A percentile compares a stretch with the other conserved stretches of the same genome.
Conservation (phyloP, 30 jellyfish, hydroid and myxozoan genomes). For the Turritopsis dohrnii region DNA sequence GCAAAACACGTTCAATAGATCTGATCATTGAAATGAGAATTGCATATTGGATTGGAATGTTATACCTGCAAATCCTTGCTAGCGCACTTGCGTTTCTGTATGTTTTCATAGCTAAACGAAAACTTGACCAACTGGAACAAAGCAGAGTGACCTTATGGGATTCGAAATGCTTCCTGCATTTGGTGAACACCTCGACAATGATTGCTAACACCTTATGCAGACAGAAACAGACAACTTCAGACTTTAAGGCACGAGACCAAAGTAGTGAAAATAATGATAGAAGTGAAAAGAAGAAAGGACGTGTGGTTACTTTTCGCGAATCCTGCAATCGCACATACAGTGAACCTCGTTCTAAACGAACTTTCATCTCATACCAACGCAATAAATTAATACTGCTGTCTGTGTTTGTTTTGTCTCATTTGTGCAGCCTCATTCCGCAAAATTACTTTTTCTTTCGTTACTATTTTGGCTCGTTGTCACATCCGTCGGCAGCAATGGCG, state of each 20-base stretch:
- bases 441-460: not conserved
- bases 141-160: not conserved
- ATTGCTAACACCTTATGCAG: not conserved
- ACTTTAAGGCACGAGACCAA: too few species aligned
- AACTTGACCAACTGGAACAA: not conserved
- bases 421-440: not conserved
- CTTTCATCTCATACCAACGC: not conserved
- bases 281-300: not conserved
- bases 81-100: not conserved
- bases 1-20: not conserved
- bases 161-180: not conserved
- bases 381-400: not conserved
- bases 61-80: not conserved
- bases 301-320: not conserved
- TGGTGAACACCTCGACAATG: not conserved
- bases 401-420: not conserved
- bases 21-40: not conserved
- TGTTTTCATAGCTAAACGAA: not conserved
- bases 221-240: too few species aligned
- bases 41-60: not conserved
- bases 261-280: not conserved
- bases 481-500: not conserved
- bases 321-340: not conserved
- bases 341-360: not conserved
- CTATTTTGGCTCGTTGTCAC: not conserved